Conservation (phyloP, 2,113 vertebrate genomes). For the Rhinopithecus roxellana region DNA sequence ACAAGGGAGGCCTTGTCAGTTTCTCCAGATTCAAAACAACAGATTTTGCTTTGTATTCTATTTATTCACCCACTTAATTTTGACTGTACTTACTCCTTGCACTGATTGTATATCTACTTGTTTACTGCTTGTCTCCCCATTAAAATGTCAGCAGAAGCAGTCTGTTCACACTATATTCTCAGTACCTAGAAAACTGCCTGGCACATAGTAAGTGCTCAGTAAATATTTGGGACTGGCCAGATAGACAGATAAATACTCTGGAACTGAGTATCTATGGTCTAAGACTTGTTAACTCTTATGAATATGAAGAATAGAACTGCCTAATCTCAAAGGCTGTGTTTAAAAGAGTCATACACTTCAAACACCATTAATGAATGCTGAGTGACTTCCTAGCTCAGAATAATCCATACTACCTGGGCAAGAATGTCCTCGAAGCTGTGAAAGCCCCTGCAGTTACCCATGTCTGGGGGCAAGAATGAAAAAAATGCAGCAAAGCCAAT, state of each 20-base stretch:
- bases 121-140: neutral
- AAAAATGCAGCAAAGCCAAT: neutral
- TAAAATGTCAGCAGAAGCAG: neutral
- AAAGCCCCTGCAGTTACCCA: neutral
- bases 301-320: neutral
- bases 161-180: neutral
- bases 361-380: neutral
- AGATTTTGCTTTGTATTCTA: slow-evolving; percentile 12
- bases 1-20: neutral
- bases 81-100: neutral
- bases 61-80: neutral
- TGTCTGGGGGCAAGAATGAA: neutral
- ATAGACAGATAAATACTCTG: neutral
- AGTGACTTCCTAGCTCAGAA: slow-evolving; percentile 11
- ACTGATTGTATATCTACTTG: neutral
- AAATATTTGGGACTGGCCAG: neutral
- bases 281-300: neutral
- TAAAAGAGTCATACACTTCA: neutral
- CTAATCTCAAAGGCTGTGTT: neutral
- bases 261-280: neutral
- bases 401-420: neutral
- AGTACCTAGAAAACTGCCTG: neutral
- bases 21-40: neutral
- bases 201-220: neutral
- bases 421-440: neutral